These are phyloP conservation scores for Galaxea fascicularis DNA, from an alignment of 92 coral and sea anemone species.

Conservation along the genomic window DNA sequence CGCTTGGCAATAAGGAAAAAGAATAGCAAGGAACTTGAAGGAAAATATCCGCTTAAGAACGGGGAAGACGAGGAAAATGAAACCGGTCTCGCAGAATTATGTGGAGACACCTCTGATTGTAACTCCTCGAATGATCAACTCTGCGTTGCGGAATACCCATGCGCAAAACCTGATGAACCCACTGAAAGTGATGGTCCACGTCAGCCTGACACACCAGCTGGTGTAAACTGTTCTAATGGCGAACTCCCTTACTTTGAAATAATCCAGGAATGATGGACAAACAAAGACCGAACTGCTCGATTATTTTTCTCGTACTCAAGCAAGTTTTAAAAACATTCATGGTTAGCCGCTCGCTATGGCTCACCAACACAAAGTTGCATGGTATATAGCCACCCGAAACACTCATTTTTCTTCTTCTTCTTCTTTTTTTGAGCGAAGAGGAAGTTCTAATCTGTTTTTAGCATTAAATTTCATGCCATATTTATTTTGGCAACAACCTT, in stretches of 20 bases:
- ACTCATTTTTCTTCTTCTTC: no score
- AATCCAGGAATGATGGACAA: not conserved
- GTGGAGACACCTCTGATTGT: not conserved
- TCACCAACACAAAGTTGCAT: no score
- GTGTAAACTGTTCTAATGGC: not conserved
- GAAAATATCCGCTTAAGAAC: constrained; percentile 33
- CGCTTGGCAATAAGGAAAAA: constrained; percentile 36
- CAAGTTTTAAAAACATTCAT: no score
- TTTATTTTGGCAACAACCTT: no score
- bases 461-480: no score
- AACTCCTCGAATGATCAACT: not conserved
- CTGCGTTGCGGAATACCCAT: not conserved
- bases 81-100: not conserved
- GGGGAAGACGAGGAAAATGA: not conserved
- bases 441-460: no score
- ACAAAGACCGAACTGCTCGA: not conserved
- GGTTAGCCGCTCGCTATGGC: no score
- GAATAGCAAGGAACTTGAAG: not conserved
- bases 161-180: not conserved
- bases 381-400: no score
- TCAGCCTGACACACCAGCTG: not conserved
- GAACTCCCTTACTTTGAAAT: constrained; percentile 5
- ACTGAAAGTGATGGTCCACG: not conserved
- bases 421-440: no score
- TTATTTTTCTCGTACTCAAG: no score